These are phyloP conservation scores for Bellardia bayeri DNA, from an alignment of 2,888 invertebrate species.

Conservation along the genomic window DNA sequence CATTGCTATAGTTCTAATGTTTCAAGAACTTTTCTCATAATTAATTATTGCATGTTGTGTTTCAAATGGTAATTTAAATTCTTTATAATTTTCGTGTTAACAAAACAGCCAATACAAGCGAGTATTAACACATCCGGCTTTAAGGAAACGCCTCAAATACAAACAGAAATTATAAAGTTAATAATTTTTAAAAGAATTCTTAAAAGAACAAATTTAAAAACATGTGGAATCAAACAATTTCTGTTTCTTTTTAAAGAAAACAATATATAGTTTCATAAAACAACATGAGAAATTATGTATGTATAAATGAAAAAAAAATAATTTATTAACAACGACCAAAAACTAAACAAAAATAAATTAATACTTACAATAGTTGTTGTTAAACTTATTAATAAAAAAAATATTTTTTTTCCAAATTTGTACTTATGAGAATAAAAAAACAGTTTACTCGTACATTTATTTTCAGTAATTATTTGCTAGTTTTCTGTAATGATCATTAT, in stretches of 20 bases:
- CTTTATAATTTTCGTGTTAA: constrained; percentile 51
- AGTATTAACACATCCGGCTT: constrained; percentile 64
- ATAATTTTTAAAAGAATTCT: neutral
- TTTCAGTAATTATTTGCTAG: neutral
- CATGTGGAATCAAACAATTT: neutral
- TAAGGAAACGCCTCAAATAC: constrained; percentile 39
- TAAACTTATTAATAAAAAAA: neutral
- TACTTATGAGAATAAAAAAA: neutral
- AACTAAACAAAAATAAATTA: neutral
- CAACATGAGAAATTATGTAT: constrained; percentile 10
- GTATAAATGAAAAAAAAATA: neutral
- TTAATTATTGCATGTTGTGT: constrained; percentile 33
- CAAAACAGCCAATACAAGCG: constrained; percentile 19
- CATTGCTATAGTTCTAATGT: neutral
- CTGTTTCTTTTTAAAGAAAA: neutral
- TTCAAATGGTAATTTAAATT: constrained; percentile 25
- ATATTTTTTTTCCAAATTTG: neutral
- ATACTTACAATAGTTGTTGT: neutral
- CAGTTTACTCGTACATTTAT: neutral
- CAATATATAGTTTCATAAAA: neutral
- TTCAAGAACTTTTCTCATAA: constrained; percentile 47
- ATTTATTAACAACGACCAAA: constrained; percentile 15
- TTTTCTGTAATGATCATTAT: neutral
- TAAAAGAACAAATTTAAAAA: neutral
- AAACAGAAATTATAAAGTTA: constrained; percentile 15